These are phyloP conservation scores for Zaprionus africanus DNA, from an alignment of 1,140 invertebrate genomes.

Conservation along the genomic window DNA sequence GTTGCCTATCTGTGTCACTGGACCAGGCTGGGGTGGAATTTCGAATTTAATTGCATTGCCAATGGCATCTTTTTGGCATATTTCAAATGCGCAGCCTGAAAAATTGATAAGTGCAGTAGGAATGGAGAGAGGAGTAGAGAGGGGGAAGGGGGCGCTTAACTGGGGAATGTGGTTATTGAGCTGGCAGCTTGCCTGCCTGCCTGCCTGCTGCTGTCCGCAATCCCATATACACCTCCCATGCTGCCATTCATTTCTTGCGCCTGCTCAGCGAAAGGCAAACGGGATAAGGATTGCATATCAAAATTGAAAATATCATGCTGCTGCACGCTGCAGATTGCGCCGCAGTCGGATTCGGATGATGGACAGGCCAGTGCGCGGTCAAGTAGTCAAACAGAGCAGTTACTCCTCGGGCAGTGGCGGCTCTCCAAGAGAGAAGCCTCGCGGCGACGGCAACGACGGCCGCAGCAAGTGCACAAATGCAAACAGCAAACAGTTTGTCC, in stretches of 20 bases:
- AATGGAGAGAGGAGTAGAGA: neutral
- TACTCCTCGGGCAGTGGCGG: neutral
- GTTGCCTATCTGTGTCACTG: slow-evolving; percentile 33
- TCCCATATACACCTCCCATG: neutral
- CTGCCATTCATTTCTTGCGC: neutral
- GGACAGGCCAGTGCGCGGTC: neutral
- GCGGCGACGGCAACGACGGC: neutral
- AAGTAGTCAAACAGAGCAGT: slow-evolving; percentile 4
- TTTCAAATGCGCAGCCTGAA: slow-evolving; percentile 40
- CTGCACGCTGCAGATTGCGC: neutral
- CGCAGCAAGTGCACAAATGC: slow-evolving; percentile 33
- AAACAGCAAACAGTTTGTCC: slow-evolving; percentile 30
- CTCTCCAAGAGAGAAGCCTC: slow-evolving; percentile 1
- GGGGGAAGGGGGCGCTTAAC: neutral
- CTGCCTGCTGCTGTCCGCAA: neutral
- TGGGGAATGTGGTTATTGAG: slow-evolving; percentile 22
- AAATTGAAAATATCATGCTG: slow-evolving; percentile 17
- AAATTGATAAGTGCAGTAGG: slow-evolving; percentile 40
- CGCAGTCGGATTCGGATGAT: neutral
- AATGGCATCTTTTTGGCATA: slow-evolving; percentile 44
- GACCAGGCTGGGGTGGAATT: neutral
- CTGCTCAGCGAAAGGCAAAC: slow-evolving; percentile 35
- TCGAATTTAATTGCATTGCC: slow-evolving; percentile 63
- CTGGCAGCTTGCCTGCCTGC: neutral
- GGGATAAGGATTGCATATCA: slow-evolving; percentile 17